Conservation (phyloP, 2,888 invertebrate species). For the Apamea anceps region DNA sequence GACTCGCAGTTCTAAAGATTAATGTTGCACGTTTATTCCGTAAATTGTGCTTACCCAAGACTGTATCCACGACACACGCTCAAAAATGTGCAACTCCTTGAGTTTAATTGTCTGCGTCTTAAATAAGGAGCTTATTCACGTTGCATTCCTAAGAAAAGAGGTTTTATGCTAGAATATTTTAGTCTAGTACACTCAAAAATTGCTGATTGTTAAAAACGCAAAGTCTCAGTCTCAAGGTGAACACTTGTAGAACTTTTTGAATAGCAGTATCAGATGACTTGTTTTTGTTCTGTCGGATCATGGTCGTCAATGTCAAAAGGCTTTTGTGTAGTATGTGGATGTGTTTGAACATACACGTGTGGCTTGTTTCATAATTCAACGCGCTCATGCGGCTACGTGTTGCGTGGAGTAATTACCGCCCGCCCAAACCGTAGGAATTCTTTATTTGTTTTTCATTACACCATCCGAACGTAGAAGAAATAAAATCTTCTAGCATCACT, state of each 20-base stretch:
- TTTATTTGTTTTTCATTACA: slow-evolving; percentile 68
- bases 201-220: slow-evolving; percentile 36
- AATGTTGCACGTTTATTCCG: slow-evolving; percentile 37
- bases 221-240: slow-evolving; percentile 49
- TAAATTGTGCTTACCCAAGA: slow-evolving; percentile 42
- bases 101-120: slow-evolving; percentile 33
- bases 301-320: slow-evolving; percentile 35
- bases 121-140: slow-evolving; percentile 38
- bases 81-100: slow-evolving; percentile 42
- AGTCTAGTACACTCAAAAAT: slow-evolving; percentile 31
- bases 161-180: slow-evolving; percentile 25
- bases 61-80: slow-evolving; percentile 16
- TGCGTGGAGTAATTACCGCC: slow-evolving; percentile 58
- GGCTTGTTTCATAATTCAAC: slow-evolving; percentile 59
- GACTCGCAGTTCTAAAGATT: slow-evolving; percentile 38
- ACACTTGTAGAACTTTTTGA: slow-evolving; percentile 56
- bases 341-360: slow-evolving; percentile 39
- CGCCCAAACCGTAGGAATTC: slow-evolving; percentile 53
- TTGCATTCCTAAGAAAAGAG: slow-evolving; percentile 16
- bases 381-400: slow-evolving; percentile 50
- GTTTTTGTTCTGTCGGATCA: slow-evolving; percentile 25
- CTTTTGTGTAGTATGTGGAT: slow-evolving; percentile 35
- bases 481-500: slow-evolving; percentile 7
- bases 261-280: slow-evolving; percentile 23
- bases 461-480: slow-evolving; percentile 40